A percentile compares a stretch with the other conserved stretches of the same genome.
phyloP scores from a whole-genome alignment of 2,113 vertebrate species.

The Nothoprocta pentlandii region DNA sequence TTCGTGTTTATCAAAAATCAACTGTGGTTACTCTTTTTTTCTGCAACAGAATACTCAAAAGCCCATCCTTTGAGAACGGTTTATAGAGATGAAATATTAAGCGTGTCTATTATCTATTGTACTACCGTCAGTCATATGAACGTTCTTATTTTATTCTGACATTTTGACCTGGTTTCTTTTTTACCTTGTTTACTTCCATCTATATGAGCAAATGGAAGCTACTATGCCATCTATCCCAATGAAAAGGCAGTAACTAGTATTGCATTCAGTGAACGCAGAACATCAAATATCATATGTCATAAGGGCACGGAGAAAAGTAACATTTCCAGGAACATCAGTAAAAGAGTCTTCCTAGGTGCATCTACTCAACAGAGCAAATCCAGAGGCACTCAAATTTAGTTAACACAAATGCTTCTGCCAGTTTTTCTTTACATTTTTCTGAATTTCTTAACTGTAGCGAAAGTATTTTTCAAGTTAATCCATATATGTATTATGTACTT shows the following conservation, averaged over 20 bases:
- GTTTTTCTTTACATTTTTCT: background rate
- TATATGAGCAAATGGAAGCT: conserved; percentile 60
- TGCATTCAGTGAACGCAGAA: conserved; percentile 43
- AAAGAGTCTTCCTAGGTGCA: conserved; percentile 21
- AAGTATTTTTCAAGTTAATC: background rate
- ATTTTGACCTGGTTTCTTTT: conserved; percentile 69
- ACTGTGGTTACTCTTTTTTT: conserved; percentile 28
- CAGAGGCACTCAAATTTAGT: conserved; percentile 23
- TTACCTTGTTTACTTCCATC: conserved; percentile 66
- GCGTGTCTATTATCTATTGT: conserved; percentile 58
- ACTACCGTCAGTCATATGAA: conserved; percentile 14
- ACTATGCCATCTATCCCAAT: conserved; percentile 49
- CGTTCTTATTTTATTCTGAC: conserved; percentile 67
- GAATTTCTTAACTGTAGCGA: background rate
- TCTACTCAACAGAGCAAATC: background rate
- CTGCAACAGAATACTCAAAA: conserved; percentile 28
- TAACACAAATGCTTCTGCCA: conserved; percentile 13
- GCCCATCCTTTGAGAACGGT: conserved; percentile 41
- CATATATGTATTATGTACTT: background rate
- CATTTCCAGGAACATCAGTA: conserved; percentile 36
- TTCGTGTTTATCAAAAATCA: conserved; percentile 51
- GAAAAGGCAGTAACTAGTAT: conserved; percentile 62
- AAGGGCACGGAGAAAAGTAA: conserved; percentile 14
- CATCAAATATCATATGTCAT: conserved; percentile 35
- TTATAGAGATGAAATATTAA: conserved; percentile 70